These are phyloP conservation scores for Leptinotarsa juncta DNA, from an alignment of 2,888 invertebrate species.

Conservation along the genomic window DNA sequence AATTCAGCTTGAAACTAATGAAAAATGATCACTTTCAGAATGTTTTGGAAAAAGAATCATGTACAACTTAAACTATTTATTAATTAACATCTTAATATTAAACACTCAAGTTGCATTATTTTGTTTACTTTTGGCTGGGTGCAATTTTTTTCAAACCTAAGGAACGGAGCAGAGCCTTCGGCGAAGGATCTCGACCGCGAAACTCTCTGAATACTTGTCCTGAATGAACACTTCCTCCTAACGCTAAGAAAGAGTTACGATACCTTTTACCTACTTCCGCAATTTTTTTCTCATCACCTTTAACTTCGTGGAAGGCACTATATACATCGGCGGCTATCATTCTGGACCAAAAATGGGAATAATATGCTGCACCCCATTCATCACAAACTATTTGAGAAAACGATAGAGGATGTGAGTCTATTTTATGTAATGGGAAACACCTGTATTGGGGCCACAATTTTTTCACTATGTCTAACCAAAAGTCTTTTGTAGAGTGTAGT, in stretches of 20 bases:
- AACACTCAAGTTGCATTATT: not conserved
- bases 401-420: conserved; percentile 87
- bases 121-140: not conserved
- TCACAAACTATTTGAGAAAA: conserved; percentile 86
- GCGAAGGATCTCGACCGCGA: conserved; percentile 91
- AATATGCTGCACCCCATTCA: conserved; percentile 88
- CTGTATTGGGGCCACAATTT: conserved; percentile 86
- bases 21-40: conserved; percentile 72
- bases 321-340: conserved; percentile 93
- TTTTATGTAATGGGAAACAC: conserved; percentile 79
- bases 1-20: conserved; percentile 76
- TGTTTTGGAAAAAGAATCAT: conserved; percentile 38
- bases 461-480: conserved; percentile 85
- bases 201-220: conserved; percentile 90
- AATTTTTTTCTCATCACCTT: conserved; percentile 68
- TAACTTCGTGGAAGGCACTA: conserved; percentile 83
- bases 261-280: conserved; percentile 77
- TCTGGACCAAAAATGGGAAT: conserved; percentile 85
- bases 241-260: conserved; percentile 84
- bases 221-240: conserved; percentile 85
- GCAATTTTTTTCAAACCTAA: conserved; percentile 58
- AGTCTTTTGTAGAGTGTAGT: conserved; percentile 78
- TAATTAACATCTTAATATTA: conserved; percentile 15
- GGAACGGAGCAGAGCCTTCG: conserved; percentile 80
- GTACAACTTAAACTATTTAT: conserved; percentile 8